Conservation (phyloP, 2,113 vertebrate species). For the Poecile atricapillus region DNA sequence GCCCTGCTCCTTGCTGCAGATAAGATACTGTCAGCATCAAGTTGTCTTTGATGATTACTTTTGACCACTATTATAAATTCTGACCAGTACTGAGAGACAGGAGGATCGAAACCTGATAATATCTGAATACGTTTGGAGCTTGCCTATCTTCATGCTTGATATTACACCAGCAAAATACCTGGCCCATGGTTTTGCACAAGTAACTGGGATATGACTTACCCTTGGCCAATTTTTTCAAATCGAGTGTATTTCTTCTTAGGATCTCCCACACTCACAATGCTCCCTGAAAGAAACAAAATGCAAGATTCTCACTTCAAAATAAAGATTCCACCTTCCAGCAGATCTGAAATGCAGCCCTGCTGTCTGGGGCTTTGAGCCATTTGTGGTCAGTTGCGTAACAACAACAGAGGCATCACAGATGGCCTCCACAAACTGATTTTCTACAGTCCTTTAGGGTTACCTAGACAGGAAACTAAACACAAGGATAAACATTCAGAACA, state of each 20-base stretch:
- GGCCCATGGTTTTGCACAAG: neutral
- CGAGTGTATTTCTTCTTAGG: conserved; percentile 98
- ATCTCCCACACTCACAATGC: conserved; percentile 96
- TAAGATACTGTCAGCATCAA: neutral
- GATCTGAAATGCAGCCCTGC: neutral
- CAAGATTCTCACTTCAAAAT: neutral
- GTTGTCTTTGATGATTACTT: neutral
- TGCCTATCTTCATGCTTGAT: neutral
- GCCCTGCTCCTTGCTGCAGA: neutral
- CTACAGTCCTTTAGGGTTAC: neutral
- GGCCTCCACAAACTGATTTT: neutral
- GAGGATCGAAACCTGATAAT: neutral
- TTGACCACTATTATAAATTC: neutral
- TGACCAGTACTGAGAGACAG: neutral
- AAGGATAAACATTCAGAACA: neutral
- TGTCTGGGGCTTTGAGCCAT: neutral
- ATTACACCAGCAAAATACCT: neutral
- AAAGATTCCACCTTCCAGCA: neutral
- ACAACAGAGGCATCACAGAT: neutral
- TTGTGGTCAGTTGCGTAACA: neutral
- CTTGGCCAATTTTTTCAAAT: conserved; percentile 98
- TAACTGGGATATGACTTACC: conserved; percentile 77
- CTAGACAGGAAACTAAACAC: neutral
- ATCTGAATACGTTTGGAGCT: neutral
- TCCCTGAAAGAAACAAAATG: conserved; percentile 76